These are phyloP conservation scores for Crotophaga sulcirostris DNA, from an alignment of 2,113 vertebrate genomes.

Conservation along the genomic window DNA sequence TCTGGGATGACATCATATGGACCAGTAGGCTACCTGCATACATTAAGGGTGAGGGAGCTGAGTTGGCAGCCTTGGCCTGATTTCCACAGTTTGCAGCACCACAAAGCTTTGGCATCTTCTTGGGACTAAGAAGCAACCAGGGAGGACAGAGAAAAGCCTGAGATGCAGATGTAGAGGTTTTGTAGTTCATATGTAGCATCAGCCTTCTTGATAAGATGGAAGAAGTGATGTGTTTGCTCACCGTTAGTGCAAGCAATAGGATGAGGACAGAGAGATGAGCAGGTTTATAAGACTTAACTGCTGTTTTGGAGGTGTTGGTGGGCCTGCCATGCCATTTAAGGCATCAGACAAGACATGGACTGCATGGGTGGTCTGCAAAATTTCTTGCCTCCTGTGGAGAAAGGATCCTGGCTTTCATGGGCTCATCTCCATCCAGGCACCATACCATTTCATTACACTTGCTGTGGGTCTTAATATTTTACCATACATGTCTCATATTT, in stretches of 20 bases:
- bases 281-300: not conserved
- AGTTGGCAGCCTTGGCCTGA: slow-evolving; percentile 16
- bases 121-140: not conserved
- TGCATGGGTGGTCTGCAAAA: not conserved
- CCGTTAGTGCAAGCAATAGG: fast-evolving
- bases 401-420: not conserved
- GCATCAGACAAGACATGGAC: not conserved
- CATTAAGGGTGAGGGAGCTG: not conserved
- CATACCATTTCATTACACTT: not conserved
- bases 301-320: not conserved
- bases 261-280: not conserved
- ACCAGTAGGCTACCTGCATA: slow-evolving; percentile 5
- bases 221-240: not conserved
- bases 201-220: not conserved
- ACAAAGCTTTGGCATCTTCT: not conserved
- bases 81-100: not conserved
- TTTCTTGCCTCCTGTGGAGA: not conserved
- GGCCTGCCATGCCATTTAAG: not conserved
- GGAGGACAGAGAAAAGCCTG: not conserved
- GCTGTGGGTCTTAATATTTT: not conserved
- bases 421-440: not conserved
- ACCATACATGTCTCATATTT: not conserved
- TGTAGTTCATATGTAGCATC: not conserved
- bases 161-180: not conserved
- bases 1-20: slow-evolving; percentile 4